Conservation (phyloP, 2,888 invertebrate genomes). For the Pseudococcus longispinus region DNA sequence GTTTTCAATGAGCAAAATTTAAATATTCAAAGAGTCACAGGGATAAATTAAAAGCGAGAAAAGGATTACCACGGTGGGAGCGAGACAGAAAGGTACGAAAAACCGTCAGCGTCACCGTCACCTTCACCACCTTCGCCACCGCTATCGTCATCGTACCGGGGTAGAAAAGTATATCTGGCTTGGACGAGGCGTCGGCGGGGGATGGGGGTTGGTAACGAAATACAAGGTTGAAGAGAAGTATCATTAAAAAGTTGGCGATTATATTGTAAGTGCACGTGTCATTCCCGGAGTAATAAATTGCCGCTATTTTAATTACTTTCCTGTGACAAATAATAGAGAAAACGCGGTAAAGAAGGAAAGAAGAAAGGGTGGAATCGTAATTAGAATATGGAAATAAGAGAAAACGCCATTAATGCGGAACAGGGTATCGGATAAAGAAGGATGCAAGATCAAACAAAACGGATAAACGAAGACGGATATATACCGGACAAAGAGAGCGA, state of each 20-base stretch:
- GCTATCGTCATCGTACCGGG: neutral
- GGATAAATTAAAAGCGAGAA: conserved; percentile 53
- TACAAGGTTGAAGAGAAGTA: conserved; percentile 50
- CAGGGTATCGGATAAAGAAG: conserved; percentile 51
- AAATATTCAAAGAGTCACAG: conserved; percentile 52
- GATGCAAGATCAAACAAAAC: conserved; percentile 51
- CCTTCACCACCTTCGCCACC: neutral
- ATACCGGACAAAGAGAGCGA: conserved; percentile 49
- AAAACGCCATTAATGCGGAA: conserved; percentile 52
- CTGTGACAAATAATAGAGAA: conserved; percentile 55
- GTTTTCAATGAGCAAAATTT: conserved; percentile 42
- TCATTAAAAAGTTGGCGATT: conserved; percentile 55
- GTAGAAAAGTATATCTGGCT: neutral
- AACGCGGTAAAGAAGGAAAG: conserved; percentile 39
- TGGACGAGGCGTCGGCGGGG: neutral
- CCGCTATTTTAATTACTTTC: conserved; percentile 55
- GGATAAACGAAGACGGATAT: conserved; percentile 51
- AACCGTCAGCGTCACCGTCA: neutral
- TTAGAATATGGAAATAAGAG: conserved; percentile 55
- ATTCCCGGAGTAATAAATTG: conserved; percentile 54
- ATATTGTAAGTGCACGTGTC: conserved; percentile 55
- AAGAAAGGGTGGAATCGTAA: conserved; percentile 48
- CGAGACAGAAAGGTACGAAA: neutral
- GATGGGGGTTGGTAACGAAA: neutral
- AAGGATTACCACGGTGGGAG: neutral